Evolutionary conservation across 2,797 vertebrate species (phyloP).

Genomic region (Paedocypris micromegethes): DNA sequence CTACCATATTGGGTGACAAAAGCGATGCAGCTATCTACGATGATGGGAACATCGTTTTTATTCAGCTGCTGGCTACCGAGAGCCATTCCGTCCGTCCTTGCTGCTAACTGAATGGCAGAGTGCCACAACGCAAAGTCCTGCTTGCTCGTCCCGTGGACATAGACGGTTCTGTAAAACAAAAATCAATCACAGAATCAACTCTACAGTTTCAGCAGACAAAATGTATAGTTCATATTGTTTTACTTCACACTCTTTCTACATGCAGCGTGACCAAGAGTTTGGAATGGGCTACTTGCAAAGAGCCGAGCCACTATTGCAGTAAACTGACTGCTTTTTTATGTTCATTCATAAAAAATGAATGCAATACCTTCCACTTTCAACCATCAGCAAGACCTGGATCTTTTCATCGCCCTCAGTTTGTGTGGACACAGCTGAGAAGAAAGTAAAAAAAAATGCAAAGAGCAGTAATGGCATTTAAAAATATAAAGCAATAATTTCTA

Average conservation of each 20-base stretch:
- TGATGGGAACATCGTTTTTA: constrained; percentile 89
- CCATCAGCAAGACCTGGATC: constrained; percentile 85
- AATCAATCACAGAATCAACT: constrained; percentile 22
- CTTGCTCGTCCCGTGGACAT: constrained; percentile 84
- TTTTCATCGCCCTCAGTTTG: constrained; percentile 83
- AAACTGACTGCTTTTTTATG: no score
- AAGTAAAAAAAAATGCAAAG: no score
- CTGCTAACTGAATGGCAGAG: constrained; percentile 85
- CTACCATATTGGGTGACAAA: constrained; percentile 97
- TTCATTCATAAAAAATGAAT: no score
- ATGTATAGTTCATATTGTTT: no score
- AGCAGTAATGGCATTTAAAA: no score
- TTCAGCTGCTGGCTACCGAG: constrained; percentile 93
- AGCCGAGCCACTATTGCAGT: no score
- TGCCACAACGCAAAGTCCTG: constrained; percentile 89
- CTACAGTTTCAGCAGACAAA: background rate
- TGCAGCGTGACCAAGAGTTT: no score
- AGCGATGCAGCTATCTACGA: constrained; percentile 93
- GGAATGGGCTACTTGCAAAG: no score
- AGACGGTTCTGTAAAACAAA: constrained; percentile 75
- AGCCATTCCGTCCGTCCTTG: constrained; percentile 84
- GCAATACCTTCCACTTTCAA: constrained; percentile 87
- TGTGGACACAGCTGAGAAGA: constrained; percentile 74
- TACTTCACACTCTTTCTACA: no score
- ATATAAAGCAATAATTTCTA: no score